Conservation (phyloP, 2,888 invertebrate genomes). For the Pseudoips prasinana region DNA sequence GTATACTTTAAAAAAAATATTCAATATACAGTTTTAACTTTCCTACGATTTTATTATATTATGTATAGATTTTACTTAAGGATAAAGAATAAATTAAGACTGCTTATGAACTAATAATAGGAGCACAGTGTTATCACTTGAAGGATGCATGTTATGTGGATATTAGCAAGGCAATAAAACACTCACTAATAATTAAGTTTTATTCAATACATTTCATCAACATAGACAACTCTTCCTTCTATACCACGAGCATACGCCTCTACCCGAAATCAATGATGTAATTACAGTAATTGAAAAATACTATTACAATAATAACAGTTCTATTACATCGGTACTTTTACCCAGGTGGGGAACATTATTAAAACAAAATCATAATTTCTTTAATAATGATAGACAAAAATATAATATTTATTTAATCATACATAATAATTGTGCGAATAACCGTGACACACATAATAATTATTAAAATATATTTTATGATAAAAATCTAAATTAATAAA, state of each 20-base stretch:
- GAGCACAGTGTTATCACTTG: too few relatives aligned
- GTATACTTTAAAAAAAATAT: too few relatives aligned
- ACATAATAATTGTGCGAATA: slow-evolving; percentile 58
- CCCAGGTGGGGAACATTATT: slow-evolving; percentile 24
- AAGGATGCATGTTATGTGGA: too few relatives aligned
- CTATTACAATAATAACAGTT: slow-evolving; percentile 15
- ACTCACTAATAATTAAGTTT: slow-evolving; percentile 45
- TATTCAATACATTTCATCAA: slow-evolving; percentile 55
- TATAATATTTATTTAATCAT: slow-evolving; percentile 30
- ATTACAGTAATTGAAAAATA: slow-evolving; percentile 13
- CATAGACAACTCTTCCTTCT: slow-evolving; percentile 37
- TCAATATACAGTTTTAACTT: too few relatives aligned
- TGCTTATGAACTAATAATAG: too few relatives aligned
- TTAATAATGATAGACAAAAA: slow-evolving; percentile 27
- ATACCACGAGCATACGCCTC: slow-evolving; percentile 14
- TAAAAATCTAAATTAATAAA: slow-evolving; percentile 33
- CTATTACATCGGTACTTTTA: slow-evolving; percentile 14
- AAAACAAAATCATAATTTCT: slow-evolving; percentile 21
- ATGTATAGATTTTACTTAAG: too few relatives aligned
- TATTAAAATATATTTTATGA: slow-evolving; percentile 32
- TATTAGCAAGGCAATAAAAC: too few relatives aligned
- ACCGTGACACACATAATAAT: slow-evolving; percentile 41
- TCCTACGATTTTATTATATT: too few relatives aligned
- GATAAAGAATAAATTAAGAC: too few relatives aligned
- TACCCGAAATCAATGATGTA: slow-evolving; percentile 13